Percentiles rank a stretch among this genome's conserved stretches.
These are phyloP conservation scores for Lasioglossum villosulum DNA, from an alignment of 2,888 invertebrate genomes.

Conservation along the genomic window DNA sequence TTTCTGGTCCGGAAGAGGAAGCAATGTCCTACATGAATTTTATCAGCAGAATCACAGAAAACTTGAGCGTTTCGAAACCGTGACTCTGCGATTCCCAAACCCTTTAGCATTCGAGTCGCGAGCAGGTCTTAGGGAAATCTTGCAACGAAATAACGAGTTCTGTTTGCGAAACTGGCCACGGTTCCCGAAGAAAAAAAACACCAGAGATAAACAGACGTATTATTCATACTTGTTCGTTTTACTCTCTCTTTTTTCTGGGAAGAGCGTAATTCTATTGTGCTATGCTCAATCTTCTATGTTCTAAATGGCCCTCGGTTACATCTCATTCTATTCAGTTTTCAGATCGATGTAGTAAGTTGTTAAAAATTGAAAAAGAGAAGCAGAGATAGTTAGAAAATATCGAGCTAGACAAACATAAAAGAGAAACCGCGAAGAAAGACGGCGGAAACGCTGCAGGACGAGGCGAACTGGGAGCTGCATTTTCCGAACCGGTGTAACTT, in stretches of 20 bases:
- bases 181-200: neutral
- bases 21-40: neutral
- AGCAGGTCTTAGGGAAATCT: constrained; percentile 61
- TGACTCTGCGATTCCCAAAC: constrained; percentile 53
- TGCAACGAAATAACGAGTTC: constrained; percentile 81
- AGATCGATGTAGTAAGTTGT: no score
- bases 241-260: neutral
- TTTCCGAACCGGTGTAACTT: neutral
- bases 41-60: neutral
- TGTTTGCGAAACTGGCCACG: constrained; percentile 74
- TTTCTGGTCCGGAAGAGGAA: no score
- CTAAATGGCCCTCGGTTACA: neutral
- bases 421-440: neutral
- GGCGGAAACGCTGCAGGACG: neutral
- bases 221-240: neutral
- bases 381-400: no score
- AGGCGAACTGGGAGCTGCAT: neutral
- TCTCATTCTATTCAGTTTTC: no score
- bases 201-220: neutral
- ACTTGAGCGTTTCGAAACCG: neutral
- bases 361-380: no score
- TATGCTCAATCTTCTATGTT: neutral
- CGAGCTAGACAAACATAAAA: neutral
- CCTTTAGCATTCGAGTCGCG: constrained; percentile 48
- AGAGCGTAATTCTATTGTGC: neutral